Conservation (phyloP, 2,888 invertebrate genomes). For the Phalera bucephala region DNA sequence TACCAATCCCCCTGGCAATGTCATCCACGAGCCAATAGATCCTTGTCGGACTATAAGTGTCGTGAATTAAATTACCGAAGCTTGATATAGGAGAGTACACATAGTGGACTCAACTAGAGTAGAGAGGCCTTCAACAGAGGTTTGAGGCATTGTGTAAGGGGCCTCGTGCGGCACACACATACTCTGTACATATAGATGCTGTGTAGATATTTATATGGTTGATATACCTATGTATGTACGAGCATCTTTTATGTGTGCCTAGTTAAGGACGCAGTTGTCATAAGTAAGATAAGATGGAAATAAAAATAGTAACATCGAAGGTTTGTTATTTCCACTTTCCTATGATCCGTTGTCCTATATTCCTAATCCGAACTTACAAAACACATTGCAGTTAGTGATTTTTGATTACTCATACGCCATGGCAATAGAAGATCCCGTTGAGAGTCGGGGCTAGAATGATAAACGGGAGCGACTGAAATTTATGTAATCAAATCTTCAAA, state of each 20-base stretch:
- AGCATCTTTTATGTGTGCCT: constrained; percentile 75
- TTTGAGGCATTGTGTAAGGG: too few relatives aligned
- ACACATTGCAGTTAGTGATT: too few relatives aligned
- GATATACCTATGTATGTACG: constrained; percentile 61
- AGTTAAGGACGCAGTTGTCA: constrained; percentile 68
- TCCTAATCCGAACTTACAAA: constrained; percentile 1
- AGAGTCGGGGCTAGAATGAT: too few relatives aligned
- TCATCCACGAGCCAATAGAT: too few relatives aligned
- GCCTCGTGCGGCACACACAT: constrained; percentile 53
- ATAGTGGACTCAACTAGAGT: constrained; percentile 61
- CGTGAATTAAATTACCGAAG: constrained; percentile 47
- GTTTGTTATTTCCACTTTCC: constrained; percentile 50
- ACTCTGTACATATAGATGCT: constrained; percentile 80
- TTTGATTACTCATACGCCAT: too few relatives aligned
- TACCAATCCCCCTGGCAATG: too few relatives aligned
- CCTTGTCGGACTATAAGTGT: constrained; percentile 67
- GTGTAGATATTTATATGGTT: constrained; percentile 76
- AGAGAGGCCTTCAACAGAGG: constrained; percentile 36
- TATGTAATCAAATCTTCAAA: not conserved
- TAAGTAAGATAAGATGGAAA: constrained; percentile 70
- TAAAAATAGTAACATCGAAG: constrained; percentile 77
- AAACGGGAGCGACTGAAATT: too few relatives aligned
- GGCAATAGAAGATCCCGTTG: too few relatives aligned
- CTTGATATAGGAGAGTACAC: constrained; percentile 60
- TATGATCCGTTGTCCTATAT: constrained; percentile 11